phyloP scores from a whole-genome alignment of 2,113 vertebrate genomes.

The Caranx ignobilis region DNA sequence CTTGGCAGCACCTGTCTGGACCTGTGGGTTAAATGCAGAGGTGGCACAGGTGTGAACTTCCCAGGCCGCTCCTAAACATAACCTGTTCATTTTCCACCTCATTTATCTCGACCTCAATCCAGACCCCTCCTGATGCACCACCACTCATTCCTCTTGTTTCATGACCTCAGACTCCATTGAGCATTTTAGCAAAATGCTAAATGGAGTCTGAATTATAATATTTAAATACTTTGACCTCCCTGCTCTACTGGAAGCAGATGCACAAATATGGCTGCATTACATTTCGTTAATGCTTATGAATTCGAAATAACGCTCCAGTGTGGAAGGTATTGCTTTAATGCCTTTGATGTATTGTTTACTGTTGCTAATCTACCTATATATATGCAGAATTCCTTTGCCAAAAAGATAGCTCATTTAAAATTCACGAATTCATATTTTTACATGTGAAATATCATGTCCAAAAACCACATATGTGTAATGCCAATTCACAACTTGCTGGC shows the following conservation, averaged over 20 bases:
- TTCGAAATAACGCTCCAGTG: background rate
- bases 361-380: too few species aligned
- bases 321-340: background rate
- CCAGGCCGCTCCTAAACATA: constrained; percentile 23
- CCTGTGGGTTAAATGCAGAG: constrained; percentile 10
- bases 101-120: constrained; percentile 47
- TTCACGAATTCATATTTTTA: too few species aligned
- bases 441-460: too few species aligned
- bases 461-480: too few species aligned
- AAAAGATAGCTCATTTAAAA: too few species aligned
- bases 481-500: too few species aligned
- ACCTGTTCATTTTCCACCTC: constrained; percentile 54
- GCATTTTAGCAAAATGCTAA: background rate
- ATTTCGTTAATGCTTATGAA: background rate
- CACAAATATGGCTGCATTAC: background rate
- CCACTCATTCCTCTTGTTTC: background rate
- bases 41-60: constrained; percentile 52
- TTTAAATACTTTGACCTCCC: background rate
- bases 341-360: background rate
- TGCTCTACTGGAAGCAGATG: background rate
- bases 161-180: background rate
- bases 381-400: background rate
- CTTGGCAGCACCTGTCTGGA: constrained; percentile 38
- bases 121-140: background rate
- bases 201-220: background rate